Percentiles rank a stretch among this genome's conserved stretches.
phyloP scores from a whole-genome alignment of 1,140 invertebrate species.

The Ceratosolen fusciceps region DNA sequence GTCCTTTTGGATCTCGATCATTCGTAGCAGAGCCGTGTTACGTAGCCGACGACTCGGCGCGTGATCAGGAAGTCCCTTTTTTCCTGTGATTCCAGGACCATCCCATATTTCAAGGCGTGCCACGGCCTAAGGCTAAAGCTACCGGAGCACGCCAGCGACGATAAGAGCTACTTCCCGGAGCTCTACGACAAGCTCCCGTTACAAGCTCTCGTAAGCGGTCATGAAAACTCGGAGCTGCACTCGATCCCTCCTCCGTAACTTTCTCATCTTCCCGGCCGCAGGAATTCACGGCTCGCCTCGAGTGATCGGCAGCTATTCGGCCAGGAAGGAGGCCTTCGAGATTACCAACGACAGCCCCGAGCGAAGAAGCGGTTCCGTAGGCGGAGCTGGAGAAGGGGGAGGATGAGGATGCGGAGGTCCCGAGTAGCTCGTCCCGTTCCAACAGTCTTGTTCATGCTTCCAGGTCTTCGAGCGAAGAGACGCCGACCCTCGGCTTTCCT shows the following conservation, averaged over 20 bases:
- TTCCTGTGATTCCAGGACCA: slow-evolving; percentile 72
- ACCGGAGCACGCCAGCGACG: not conserved
- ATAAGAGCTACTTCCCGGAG: not conserved
- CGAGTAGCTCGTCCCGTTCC: no score
- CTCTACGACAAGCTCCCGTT: not conserved
- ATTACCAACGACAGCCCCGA: no score
- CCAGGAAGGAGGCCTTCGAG: no score
- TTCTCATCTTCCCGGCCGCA: slow-evolving; percentile 5
- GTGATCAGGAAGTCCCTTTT: slow-evolving; percentile 59
- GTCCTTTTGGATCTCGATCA: not conserved
- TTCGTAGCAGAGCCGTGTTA: slow-evolving; percentile 6
- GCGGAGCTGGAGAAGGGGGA: no score
- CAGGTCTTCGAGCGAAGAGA: not conserved
- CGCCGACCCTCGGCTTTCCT: not conserved
- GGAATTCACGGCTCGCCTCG: not conserved
- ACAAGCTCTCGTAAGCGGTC: not conserved
- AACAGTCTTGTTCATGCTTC: not conserved
- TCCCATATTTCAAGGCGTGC: slow-evolving; percentile 63
- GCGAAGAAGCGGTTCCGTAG: no score
- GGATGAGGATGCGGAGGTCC: no score
- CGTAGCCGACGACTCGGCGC: not conserved
- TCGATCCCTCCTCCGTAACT: not conserved
- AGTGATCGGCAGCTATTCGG: no score
- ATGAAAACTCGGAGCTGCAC: not conserved
- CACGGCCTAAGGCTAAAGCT: slow-evolving; percentile 1